Evolutionary conservation across 1,140 invertebrate genomes (phyloP), one percentile per base, ranked within the genome.

Genomic region (Zaprionus davidi): DNA sequence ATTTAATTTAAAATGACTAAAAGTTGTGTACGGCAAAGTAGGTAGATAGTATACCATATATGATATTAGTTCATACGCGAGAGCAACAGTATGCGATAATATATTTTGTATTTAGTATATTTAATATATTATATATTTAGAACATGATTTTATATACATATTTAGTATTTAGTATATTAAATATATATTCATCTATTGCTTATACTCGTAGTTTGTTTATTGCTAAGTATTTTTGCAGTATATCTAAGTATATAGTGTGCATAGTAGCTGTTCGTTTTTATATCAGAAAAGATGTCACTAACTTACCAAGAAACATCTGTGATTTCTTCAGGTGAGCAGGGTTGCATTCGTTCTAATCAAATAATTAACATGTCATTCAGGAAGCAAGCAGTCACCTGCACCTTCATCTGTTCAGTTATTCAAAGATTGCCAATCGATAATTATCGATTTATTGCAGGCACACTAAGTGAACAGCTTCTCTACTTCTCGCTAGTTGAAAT

Each of bases 1-100:
- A 31, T 53, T 65, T 55, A 38, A 22, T 24, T 38, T n/a, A 55
- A 55, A 55, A 55, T 65, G 31, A 34, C 31, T 51, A 55, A 26
- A 22, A 36, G 20, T 65, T 55, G 49, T 53, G 31, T 36, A 22
- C 28, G 28, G 11, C 38, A 41, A 41, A 41, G n/a, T 46, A 15
- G 6, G 41, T 46, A 17, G 41, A 46, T 46, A 44, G n/a, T 36
- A 36, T 36, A 36, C 5, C 6, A 17, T 46, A n/a, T 46, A 34
- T 34, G 0, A 34, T 41, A 41, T 2, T n/a, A 44, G 38, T 44
- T 44, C 6, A 44, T n/a, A 44, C n/a, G 15, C 31, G 9, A 31
- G 31, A 7, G 41, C 41, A 44, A 0, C 7, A 46, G 41, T 46
- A 9, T 17, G n/a, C 41, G 36, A 38, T 17, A 46, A 17, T 46